Evolutionary conservation across 2,113 vertebrate genomes (phyloP).

Genomic region (Pelecanoides urinatrix): DNA sequence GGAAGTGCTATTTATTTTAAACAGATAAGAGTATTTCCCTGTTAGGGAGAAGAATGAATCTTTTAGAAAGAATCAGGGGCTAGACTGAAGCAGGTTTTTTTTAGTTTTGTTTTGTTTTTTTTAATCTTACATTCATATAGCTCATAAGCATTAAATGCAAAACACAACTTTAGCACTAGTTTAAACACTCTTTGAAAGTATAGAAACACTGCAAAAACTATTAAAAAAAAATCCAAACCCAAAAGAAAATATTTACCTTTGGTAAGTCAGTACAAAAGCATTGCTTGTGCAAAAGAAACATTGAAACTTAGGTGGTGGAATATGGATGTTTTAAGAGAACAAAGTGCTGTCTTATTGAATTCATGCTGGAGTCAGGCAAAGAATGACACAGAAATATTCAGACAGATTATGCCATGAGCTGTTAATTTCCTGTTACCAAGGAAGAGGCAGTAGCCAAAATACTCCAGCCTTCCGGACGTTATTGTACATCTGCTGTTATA

Average conservation of each 20-base stretch:
- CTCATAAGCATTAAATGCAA: background rate
- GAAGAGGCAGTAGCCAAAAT: constrained; percentile 62
- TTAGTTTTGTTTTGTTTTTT: background rate
- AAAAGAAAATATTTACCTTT: constrained; percentile 15
- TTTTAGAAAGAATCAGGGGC: background rate
- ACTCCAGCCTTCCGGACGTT: constrained; percentile 50
- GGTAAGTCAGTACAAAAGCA: constrained; percentile 2
- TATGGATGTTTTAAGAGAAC: constrained; percentile 19
- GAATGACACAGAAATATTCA: constrained; percentile 63
- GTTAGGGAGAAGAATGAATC: background rate
- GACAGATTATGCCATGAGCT: constrained; percentile 51
- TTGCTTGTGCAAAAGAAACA: background rate
- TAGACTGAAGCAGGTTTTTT: background rate
- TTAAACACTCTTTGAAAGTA: background rate
- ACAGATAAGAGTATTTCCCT: background rate
- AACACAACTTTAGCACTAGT: background rate
- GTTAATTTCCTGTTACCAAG: constrained; percentile 72
- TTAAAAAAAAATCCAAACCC: background rate
- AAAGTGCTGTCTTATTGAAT: constrained; percentile 21
- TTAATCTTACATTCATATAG: background rate
- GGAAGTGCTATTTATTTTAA: background rate
- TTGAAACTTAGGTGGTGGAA: background rate
- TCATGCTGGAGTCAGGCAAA: constrained; percentile 22
- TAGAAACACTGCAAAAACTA: background rate
- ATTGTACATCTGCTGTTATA: constrained; percentile 65